Conservation (phyloP, 2,888 invertebrate genomes). For the Eristalis intricaria region DNA sequence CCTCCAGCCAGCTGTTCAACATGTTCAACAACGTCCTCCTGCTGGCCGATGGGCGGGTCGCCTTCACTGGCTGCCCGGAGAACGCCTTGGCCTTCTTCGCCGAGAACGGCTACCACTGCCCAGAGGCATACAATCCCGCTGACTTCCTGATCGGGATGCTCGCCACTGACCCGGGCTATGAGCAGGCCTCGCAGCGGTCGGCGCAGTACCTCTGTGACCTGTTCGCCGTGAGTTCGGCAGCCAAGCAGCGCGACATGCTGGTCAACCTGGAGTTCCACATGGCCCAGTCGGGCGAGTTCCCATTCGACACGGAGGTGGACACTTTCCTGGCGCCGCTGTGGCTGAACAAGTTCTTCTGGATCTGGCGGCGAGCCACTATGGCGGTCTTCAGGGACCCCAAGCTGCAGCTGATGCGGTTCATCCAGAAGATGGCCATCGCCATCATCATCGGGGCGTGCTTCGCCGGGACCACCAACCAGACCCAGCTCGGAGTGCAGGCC, state of each 20-base stretch:
- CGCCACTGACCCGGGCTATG: conserved; percentile 89
- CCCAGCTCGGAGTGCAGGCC: conserved; percentile 92
- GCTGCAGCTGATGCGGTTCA: conserved; percentile 87
- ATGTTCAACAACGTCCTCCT: conserved; percentile 91
- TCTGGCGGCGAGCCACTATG: conserved; percentile 88
- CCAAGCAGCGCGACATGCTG: conserved; percentile 88
- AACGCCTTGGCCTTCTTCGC: conserved; percentile 87
- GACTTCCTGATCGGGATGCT: conserved; percentile 94
- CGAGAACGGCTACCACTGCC: conserved; percentile 89
- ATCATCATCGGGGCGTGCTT: conserved; percentile 93
- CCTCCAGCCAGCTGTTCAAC: conserved; percentile 92
- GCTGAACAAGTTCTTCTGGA: conserved; percentile 88
- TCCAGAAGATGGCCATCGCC: conserved; percentile 91
- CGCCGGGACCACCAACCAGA: conserved; percentile 86
- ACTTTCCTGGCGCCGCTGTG: conserved; percentile 85
- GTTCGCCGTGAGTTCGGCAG: conserved; percentile 89
- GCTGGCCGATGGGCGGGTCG: conserved; percentile 93
- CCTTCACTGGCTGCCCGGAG: conserved; percentile 89
- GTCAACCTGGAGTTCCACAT: conserved; percentile 88
- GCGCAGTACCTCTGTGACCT: conserved; percentile 89
- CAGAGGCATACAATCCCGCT: conserved; percentile 92
- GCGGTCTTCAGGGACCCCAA: conserved; percentile 91
- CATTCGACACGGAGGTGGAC: conserved; percentile 78
- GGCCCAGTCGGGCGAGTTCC: conserved; percentile 82
- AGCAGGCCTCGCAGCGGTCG: conserved; percentile 86